Percentiles rank a stretch among this genome's conserved stretches.
Evolutionary conservation across 2,113 vertebrate genomes (phyloP).

Genomic region (Ginglymostoma cirratum): DNA sequence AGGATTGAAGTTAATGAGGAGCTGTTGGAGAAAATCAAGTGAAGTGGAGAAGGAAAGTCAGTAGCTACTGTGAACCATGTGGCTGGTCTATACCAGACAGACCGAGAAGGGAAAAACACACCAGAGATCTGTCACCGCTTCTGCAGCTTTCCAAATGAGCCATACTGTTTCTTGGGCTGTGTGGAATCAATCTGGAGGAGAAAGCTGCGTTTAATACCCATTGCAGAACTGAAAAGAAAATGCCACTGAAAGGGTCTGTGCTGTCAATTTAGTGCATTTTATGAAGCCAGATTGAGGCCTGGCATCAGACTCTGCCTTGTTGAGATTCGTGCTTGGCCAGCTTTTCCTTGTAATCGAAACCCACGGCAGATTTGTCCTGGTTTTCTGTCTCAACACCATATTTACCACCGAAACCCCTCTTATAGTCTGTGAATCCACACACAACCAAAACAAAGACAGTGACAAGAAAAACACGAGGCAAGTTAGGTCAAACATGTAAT

Average conservation of each 20-base stretch:
- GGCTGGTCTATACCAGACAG: background rate
- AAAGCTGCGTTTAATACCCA: background rate
- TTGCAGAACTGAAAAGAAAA: background rate
- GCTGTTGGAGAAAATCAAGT: background rate
- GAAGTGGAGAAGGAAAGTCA: background rate
- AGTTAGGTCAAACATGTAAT: background rate
- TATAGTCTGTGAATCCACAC: slow-evolving; percentile 76
- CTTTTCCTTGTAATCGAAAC: slow-evolving; percentile 84
- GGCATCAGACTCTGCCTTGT: slow-evolving; percentile 65
- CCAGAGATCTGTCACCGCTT: background rate
- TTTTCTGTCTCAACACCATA: slow-evolving; percentile 78
- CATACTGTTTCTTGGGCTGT: background rate
- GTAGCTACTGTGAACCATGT: background rate
- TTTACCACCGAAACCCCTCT: slow-evolving; percentile 82
- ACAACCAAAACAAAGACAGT: background rate
- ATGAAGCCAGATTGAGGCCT: slow-evolving; percentile 44
- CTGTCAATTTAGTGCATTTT: slow-evolving; percentile 46
- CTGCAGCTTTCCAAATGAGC: too few relatives aligned
- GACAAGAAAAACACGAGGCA: slow-evolving; percentile 2
- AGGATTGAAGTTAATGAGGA: background rate
- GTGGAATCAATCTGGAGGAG: background rate
- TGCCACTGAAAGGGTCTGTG: slow-evolving; percentile 45
- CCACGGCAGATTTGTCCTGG: slow-evolving; percentile 78
- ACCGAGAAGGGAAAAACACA: background rate
- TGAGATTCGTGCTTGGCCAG: slow-evolving; percentile 81